Conservation (phyloP, 2,113 vertebrate species). For the Xenopus borealis region DNA sequence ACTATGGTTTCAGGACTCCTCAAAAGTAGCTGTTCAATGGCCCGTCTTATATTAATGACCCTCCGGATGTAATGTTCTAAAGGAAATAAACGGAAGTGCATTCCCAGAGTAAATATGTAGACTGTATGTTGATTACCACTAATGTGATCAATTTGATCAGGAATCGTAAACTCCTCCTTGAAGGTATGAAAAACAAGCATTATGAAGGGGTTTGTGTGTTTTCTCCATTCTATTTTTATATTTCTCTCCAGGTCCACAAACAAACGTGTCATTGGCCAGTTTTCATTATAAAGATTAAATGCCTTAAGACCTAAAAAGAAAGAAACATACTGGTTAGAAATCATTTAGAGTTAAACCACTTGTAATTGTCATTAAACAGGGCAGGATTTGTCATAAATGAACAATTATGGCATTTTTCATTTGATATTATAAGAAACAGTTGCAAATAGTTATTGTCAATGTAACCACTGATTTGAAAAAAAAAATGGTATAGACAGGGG, state of each 20-base stretch:
- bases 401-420: too few species aligned
- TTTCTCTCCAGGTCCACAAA: slow-evolving; percentile 43
- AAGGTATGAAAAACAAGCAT: not conserved
- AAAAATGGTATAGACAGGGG: too few species aligned
- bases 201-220: slow-evolving; percentile 26
- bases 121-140: not conserved
- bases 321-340: not conserved
- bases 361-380: too few species aligned
- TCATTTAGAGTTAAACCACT: too few species aligned
- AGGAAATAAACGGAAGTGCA: slow-evolving; percentile 39
- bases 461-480: too few species aligned
- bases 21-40: slow-evolving; percentile 14
- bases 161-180: slow-evolving; percentile 13
- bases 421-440: too few species aligned
- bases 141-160: slow-evolving; percentile 28
- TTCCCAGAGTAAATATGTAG: slow-evolving; percentile 23
- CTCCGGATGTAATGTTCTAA: slow-evolving; percentile 28
- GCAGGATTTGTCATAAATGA: too few species aligned
- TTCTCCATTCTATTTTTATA: slow-evolving; percentile 34
- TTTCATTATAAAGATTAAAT: not conserved
- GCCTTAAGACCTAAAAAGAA: not conserved
- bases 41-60: slow-evolving; percentile 18
- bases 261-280: not conserved
- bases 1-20: slow-evolving; percentile 41
- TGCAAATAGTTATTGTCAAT: too few species aligned